Evolutionary conservation across 2,797 vertebrate genomes (phyloP).

Genomic region (Phrynocephalus forsythii): DNA sequence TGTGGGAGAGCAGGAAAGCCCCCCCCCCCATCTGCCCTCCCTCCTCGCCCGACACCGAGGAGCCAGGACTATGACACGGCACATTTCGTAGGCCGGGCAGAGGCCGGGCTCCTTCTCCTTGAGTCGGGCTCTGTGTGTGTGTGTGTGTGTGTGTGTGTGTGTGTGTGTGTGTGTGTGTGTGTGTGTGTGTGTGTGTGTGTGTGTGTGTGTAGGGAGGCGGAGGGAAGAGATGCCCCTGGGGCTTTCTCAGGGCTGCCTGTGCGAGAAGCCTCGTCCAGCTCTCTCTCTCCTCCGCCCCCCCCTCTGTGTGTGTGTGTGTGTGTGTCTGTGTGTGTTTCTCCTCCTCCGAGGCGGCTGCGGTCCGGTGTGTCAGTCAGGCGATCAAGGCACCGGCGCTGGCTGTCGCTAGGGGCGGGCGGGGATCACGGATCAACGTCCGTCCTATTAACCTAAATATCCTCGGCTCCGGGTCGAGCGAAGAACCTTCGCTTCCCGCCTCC

Average conservation of each 20-base stretch:
- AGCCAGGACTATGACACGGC: too few relatives aligned
- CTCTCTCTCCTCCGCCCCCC: too few relatives aligned
- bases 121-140: too few relatives aligned
- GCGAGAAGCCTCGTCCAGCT: background rate
- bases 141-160: too few relatives aligned
- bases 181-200: too few relatives aligned
- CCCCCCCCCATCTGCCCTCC: too few relatives aligned
- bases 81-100: background rate
- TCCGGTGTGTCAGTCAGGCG: background rate
- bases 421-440: conserved; percentile 62
- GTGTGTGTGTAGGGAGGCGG: too few relatives aligned
- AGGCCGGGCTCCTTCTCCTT: background rate
- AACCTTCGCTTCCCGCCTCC: conserved; percentile 32
- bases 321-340: too few relatives aligned
- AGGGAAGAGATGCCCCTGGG: too few relatives aligned
- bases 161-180: too few relatives aligned
- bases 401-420: conserved; percentile 24
- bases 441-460: conserved; percentile 68
- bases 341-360: background rate
- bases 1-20: background rate
- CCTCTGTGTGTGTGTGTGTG: background rate
- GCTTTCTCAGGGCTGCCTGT: background rate
- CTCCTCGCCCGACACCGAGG: background rate
- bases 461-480: conserved; percentile 4
- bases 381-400: background rate